Evolutionary conservation across 2,113 vertebrate genomes (phyloP).

Genomic region (Salvelinus sp.): DNA sequence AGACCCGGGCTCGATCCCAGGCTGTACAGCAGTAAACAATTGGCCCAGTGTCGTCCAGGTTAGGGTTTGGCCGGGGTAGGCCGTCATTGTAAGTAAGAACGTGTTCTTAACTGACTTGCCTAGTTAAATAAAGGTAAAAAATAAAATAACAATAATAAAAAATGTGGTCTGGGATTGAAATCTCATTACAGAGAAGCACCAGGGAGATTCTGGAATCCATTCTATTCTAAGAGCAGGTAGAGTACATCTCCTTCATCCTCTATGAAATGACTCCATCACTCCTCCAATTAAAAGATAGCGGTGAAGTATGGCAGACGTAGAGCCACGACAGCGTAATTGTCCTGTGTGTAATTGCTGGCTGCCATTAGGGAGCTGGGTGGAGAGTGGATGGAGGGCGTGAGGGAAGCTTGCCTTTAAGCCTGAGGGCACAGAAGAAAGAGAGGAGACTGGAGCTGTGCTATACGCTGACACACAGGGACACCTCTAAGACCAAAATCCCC

Average conservation of each 20-base stretch:
- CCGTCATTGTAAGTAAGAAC: too few species aligned
- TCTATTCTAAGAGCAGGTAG: constrained; percentile 63
- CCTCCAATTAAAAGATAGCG: constrained; percentile 73
- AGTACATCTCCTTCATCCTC: constrained; percentile 58
- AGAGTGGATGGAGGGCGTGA: constrained; percentile 1
- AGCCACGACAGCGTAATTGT: constrained; percentile 58
- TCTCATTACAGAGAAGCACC: constrained; percentile 59
- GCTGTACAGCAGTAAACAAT: too few species aligned
- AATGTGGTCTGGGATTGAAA: constrained; percentile 65
- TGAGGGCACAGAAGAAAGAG: constrained; percentile 34
- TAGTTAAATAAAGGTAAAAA: too few species aligned
- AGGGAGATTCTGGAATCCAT: constrained; percentile 50
- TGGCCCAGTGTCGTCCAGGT: too few species aligned
- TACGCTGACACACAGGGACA: constrained; percentile 44
- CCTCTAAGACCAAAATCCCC: constrained; percentile 54
- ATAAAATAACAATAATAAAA: constrained; percentile 31
- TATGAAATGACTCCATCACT: constrained; percentile 49
- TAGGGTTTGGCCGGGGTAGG: too few species aligned
- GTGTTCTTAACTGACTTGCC: too few species aligned
- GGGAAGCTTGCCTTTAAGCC: constrained; percentile 47
- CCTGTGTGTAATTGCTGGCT: constrained; percentile 12
- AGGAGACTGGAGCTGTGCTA: constrained; percentile 19
- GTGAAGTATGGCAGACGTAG: constrained; percentile 46
- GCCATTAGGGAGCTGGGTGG: constrained; percentile 22
- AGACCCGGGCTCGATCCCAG: too few species aligned